Percentiles rank a stretch among this genome's conserved stretches.
phyloP scores from a whole-genome alignment of 2,797 vertebrate species.

The Coendou prehensilis region DNA sequence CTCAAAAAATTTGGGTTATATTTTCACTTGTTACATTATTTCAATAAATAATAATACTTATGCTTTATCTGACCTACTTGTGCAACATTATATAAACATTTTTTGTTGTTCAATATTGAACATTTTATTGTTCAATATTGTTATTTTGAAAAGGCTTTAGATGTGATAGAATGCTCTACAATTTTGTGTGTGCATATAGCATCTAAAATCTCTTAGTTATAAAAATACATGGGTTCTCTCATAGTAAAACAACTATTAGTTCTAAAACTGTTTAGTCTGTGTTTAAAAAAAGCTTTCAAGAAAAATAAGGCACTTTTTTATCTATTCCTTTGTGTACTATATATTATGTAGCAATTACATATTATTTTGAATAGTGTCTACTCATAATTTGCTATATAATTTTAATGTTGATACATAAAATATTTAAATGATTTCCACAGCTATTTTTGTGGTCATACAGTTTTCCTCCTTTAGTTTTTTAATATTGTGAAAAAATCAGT shows the following conservation, averaged over 20 bases:
- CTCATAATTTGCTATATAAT: not conserved
- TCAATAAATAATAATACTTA: not conserved
- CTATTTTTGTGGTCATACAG: not conserved
- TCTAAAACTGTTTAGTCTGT: not conserved
- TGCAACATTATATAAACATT: not conserved
- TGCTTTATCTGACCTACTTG: not conserved
- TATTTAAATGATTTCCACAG: not conserved
- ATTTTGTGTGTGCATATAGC: not conserved
- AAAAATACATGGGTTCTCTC: not conserved
- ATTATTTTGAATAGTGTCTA: not conserved
- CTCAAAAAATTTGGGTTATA: not conserved
- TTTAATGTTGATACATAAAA: not conserved
- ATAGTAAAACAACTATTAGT: not conserved
- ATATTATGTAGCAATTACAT: not conserved
- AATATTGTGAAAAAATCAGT: not conserved
- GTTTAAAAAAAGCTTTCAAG: not conserved
- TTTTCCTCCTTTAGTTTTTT: not conserved
- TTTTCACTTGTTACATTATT: not conserved
- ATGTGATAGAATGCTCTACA: not conserved
- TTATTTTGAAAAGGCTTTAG: not conserved
- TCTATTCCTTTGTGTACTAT: not conserved
- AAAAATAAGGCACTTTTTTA: not conserved
- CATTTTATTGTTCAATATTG: too few relatives aligned
- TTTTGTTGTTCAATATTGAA: not conserved
- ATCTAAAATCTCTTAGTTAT: not conserved